Percentiles rank a stretch among this genome's conserved stretches.
Conservation (phyloP, 1,140 invertebrate genomes). For the Mamestra configurata region DNA sequence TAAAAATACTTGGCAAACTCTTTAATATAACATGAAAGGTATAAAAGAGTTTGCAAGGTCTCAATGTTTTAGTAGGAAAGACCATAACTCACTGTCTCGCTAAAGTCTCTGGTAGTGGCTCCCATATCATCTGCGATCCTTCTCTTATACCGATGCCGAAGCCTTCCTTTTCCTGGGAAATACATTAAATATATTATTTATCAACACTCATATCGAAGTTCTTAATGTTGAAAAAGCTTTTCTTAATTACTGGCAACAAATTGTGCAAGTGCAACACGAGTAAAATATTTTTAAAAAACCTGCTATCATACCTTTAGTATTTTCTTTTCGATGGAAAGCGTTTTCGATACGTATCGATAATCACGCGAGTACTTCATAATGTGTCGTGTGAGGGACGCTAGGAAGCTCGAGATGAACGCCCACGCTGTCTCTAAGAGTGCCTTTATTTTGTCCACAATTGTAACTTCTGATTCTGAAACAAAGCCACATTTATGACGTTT, state of each 20-base stretch:
- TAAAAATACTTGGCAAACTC: not conserved
- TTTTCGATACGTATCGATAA: conserved; percentile 96
- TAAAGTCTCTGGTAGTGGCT: conserved; percentile 89
- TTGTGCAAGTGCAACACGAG: too few species aligned
- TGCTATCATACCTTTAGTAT: conserved; percentile 91
- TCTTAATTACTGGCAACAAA: too few species aligned
- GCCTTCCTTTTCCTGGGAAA: conserved; percentile 90
- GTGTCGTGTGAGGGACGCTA: conserved; percentile 95
- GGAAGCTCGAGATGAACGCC: conserved; percentile 93
- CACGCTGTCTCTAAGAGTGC: conserved; percentile 70
- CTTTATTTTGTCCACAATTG: conserved; percentile 74
- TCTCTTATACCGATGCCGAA: conserved; percentile 91
- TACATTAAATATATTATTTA: not conserved
- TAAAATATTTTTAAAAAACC: not conserved
- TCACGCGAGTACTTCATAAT: conserved; percentile 96
- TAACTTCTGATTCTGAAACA: conserved; percentile 68
- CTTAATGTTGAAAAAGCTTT: too few species aligned
- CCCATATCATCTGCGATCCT: conserved; percentile 92
- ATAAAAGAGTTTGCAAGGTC: not conserved
- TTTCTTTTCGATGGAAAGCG: conserved; percentile 94
- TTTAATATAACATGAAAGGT: not conserved
- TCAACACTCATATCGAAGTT: too few species aligned
- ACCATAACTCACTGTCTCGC: conserved; percentile 88
- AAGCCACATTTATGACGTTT: not conserved
- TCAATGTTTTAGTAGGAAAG: conserved; percentile 9